Base-by-base conservation (phyloP, 2,888 invertebrate genomes). In the Eugnorisma glareosa region DNA sequence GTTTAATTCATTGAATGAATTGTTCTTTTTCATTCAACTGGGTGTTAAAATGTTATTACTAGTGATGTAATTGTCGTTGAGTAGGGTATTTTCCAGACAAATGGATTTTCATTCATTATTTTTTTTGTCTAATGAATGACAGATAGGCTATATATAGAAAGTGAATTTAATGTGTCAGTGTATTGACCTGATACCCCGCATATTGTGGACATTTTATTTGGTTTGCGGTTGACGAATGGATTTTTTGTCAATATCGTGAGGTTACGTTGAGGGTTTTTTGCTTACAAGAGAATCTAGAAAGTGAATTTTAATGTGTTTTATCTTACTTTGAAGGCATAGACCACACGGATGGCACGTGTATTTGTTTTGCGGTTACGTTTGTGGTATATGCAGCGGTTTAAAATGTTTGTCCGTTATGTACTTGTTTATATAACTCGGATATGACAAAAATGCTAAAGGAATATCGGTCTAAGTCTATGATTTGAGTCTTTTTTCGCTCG, bases 1-100 rank as follows among this genome's bases (percentile, higher is more conserved):
- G 40, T n/a, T 63, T 40, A 40, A n/a, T 64, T 64, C 63, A 45
- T 79, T 82, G 73, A 85, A 88, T 87, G 35, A 84, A 71, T 69
- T 78, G 75, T 79, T 85, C 35, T 64, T 74, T 84, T 82, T 80
- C 67, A 80, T 77, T 77, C 48, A 77, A 59, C 37, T 61, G 61
- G 54, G 69, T 75, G 75, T 79, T 79, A 63, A 67, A 80, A 83
- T 81, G 73, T 67, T 69, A 77, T 71, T 73, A 57, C 45, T 37
- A 51, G 31, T 67, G 57, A 71, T 69, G 43, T 77, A 57, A 82
- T 78, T 80, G 77, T 63, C 67, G 21, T 31, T 76, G 69, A 77
- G 57, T 43, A 45, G 37, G 66, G 66, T 66, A 59, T 63, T 74
- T 72, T 57, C 10, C 48, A 59, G 24, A 61, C 37, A 43, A 78